A percentile compares a stretch with the other conserved stretches of the same genome.
Evolutionary conservation across 2,113 vertebrate genomes (phyloP).

Genomic region (Eptatretus burgeri): DNA sequence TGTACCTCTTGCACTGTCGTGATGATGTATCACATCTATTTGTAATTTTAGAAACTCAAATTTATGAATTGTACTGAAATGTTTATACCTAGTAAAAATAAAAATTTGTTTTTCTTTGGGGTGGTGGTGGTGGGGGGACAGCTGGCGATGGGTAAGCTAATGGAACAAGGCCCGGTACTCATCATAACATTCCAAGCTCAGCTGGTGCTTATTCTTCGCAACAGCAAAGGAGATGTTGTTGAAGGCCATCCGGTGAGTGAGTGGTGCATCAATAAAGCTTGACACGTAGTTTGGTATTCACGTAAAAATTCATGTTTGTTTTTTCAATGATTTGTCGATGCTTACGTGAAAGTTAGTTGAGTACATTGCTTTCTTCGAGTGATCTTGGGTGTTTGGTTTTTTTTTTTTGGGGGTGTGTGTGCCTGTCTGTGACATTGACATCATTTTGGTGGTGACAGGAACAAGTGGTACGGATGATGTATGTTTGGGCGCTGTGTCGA

Average conservation of each 20-base stretch:
- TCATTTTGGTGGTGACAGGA: conserved; percentile 20
- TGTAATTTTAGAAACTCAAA: too few species aligned
- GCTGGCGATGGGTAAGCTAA: conserved; percentile 94
- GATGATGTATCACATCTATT: too few species aligned
- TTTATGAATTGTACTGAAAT: background rate
- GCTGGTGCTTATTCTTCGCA: conserved; percentile 54
- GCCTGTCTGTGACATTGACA: too few species aligned
- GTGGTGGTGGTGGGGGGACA: conserved; percentile 13
- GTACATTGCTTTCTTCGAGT: too few species aligned
- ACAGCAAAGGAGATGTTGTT: conserved; percentile 46
- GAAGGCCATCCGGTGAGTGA: conserved; percentile 72
- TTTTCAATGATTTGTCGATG: too few species aligned
- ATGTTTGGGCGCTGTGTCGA: conserved; percentile 77
- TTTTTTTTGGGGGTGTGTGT: too few species aligned
- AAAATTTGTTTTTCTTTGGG: background rate
- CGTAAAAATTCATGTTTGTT: too few species aligned
- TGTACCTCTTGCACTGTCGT: too few species aligned
- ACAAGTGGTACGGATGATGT: conserved; percentile 65
- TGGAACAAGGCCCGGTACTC: conserved; percentile 81
- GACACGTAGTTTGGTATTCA: too few species aligned
- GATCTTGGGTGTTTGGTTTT: too few species aligned
- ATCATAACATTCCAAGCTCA: conserved; percentile 93
- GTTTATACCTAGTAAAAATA: background rate
- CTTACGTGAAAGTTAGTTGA: too few species aligned
- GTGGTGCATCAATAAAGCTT: fast-evolving